Evolutionary conservation across 2,797 vertebrate genomes (phyloP), one percentile per base, ranked within the genome.

Genomic region (Yasuhikotakia modesta): DNA sequence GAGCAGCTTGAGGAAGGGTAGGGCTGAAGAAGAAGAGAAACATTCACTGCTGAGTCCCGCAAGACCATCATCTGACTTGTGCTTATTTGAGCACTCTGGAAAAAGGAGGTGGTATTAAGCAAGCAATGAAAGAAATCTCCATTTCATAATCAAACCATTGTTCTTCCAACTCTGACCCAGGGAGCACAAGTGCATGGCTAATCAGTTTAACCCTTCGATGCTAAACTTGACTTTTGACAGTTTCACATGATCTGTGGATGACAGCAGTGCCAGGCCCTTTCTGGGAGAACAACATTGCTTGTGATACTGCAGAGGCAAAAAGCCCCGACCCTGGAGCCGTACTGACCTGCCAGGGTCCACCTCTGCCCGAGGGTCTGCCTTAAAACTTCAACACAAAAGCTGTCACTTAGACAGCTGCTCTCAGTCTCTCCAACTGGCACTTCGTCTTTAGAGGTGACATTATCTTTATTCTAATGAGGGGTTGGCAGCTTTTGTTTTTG

Each of bases 91-190:
- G 50, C 0, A 35, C 27, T 8, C 16, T n/a, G 60, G 4, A 46
- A 69, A 79, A 81, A 76, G 83, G 45, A 76, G 86, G 82, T 75
- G 85, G 88, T 84, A 90, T 91, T 91, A 90, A 83, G 87, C 83
- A 86, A 84, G 78, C 70, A 82, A 80, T 85, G 87, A 89, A 89
- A 90, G 90, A 91, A 88, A 90, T 85, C 65, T 61, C 88, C 83
- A 91, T 90, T 89, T 86, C 87, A 91, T 91, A 93, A 93, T 92
- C 90, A 92, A 86, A 90, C 92, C 90, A 92, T 92, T 92, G 91
- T 92, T 92, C 89, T 91, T 90, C 87, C 86, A 80, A 90, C 89
- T 88, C 87, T 92, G 89, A 91, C 90, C 90, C 82, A 85, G 83
- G 82, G 88, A 90, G 90, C 89, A 90, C 86, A 88, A 91, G 88